Percentiles rank a stretch among this genome's conserved stretches.
These are phyloP conservation scores for Oxycera nigricornis DNA, from an alignment of 2,888 invertebrate species.

Conservation along the genomic window DNA sequence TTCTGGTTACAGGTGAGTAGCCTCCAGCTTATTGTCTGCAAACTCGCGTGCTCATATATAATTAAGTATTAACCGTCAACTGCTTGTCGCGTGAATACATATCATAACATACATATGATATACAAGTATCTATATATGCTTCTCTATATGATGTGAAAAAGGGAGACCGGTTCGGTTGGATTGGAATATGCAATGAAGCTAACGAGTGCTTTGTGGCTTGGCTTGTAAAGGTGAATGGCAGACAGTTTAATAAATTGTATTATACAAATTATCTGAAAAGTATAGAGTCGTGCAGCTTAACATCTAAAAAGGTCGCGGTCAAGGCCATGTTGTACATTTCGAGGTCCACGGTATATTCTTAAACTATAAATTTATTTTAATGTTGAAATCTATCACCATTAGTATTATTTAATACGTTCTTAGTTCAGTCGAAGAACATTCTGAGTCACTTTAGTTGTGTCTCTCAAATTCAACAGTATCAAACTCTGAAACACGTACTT, in stretches of 20 bases:
- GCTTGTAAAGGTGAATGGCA: not conserved
- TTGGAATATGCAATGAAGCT: not conserved
- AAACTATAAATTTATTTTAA: too few species aligned
- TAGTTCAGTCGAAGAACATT: too few species aligned
- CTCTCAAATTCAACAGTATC: too few species aligned
- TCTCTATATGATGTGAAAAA: not conserved
- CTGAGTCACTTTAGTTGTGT: too few species aligned
- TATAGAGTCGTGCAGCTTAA: not conserved
- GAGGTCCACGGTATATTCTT: too few species aligned
- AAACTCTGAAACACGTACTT: too few species aligned
- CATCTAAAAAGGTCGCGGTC: not conserved
- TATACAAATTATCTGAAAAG: not conserved
- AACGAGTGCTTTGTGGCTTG: not conserved
- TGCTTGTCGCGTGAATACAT: not conserved
- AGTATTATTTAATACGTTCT: too few species aligned
- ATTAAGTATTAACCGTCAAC: not conserved
- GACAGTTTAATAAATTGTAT: not conserved
- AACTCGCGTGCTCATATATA: not conserved
- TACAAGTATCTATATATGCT: not conserved
- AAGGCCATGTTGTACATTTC: too few species aligned
- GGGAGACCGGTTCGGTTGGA: not conserved
- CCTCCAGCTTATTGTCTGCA: not conserved
- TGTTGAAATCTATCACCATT: too few species aligned
- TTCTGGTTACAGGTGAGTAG: slow-evolving; percentile 74
- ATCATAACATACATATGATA: too few species aligned